These are phyloP conservation scores for Acanthosepion pharaonis DNA, from an alignment of 2,888 invertebrate species.

Conservation along the genomic window DNA sequence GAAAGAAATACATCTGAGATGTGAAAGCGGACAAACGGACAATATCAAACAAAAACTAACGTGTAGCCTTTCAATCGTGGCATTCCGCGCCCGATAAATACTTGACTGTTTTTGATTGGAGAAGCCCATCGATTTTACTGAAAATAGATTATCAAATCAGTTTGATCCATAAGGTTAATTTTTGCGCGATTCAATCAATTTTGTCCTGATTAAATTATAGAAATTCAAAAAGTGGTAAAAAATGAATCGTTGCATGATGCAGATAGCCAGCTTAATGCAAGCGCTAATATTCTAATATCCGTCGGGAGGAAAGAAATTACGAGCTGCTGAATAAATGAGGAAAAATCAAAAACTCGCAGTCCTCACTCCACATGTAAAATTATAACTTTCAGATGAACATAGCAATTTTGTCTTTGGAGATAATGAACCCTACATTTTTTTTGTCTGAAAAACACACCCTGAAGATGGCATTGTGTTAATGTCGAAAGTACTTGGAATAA, in stretches of 20 bases:
- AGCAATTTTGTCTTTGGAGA: too few relatives aligned
- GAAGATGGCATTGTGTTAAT: too few relatives aligned
- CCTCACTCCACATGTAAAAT: too few relatives aligned
- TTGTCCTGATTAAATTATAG: neutral
- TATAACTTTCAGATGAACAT: too few relatives aligned
- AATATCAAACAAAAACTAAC: neutral
- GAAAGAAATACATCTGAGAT: neutral
- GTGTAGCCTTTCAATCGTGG: neutral
- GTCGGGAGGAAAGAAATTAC: too few relatives aligned
- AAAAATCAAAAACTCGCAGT: too few relatives aligned
- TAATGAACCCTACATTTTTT: too few relatives aligned
- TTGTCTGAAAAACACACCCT: too few relatives aligned
- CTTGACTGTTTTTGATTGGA: too few relatives aligned
- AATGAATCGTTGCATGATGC: neutral
- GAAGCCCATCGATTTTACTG: neutral
- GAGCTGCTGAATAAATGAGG: too few relatives aligned
- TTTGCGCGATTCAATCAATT: neutral
- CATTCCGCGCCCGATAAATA: neutral
- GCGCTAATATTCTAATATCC: too few relatives aligned
- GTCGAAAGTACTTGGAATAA: too few relatives aligned
- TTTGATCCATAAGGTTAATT: neutral
- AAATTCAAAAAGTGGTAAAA: neutral
- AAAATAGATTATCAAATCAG: neutral
- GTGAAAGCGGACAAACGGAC: neutral
- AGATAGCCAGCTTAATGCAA: neutral